Percentiles rank a stretch among this genome's conserved stretches.
These are phyloP conservation scores for Oxytorus armatus DNA, from an alignment of 2,888 invertebrate species.

Conservation along the genomic window DNA sequence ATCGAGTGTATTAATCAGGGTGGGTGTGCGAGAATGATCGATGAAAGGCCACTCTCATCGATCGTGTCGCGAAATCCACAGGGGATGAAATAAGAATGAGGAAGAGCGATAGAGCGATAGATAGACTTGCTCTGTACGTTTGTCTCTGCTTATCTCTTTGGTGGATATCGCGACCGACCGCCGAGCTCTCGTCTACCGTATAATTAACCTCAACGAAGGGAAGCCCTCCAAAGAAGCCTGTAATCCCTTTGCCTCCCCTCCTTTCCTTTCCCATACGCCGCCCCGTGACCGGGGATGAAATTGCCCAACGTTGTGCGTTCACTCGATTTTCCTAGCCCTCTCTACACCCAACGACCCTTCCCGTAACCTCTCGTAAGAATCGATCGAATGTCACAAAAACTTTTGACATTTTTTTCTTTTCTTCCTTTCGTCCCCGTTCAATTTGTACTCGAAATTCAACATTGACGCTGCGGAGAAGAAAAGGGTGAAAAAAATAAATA, in stretches of 20 bases:
- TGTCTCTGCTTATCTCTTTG: conserved; percentile 54
- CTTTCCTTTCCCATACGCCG: no score
- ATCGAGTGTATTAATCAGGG: conserved; percentile 34
- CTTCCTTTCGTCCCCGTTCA: no score
- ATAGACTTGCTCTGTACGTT: conserved; percentile 28
- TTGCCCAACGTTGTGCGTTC: conserved; percentile 53
- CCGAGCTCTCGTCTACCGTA: conserved; percentile 56
- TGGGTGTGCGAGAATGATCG: conserved; percentile 6
- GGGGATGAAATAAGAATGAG: background rate
- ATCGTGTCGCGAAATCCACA: conserved; percentile 18
- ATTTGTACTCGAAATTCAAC: no score
- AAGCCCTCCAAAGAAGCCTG: conserved; percentile 66
- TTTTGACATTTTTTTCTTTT: background rate
- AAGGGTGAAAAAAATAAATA: background rate
- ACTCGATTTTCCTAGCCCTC: conserved; percentile 2
- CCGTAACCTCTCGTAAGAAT: conserved; percentile 42
- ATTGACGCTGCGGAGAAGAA: no score
- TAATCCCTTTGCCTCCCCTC: no score
- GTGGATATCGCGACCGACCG: conserved; percentile 35
- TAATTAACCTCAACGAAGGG: conserved; percentile 68
- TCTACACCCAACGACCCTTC: conserved; percentile 6
- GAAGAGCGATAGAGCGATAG: conserved; percentile 1
- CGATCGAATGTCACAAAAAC: conserved; percentile 11
- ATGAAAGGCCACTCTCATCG: conserved; percentile 22
- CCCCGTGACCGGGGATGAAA: conserved; percentile 63